A percentile compares a stretch with the other conserved stretches of the same genome.
Evolutionary conservation across 2,797 vertebrate genomes (phyloP).

Genomic region (Botia almorhae): DNA sequence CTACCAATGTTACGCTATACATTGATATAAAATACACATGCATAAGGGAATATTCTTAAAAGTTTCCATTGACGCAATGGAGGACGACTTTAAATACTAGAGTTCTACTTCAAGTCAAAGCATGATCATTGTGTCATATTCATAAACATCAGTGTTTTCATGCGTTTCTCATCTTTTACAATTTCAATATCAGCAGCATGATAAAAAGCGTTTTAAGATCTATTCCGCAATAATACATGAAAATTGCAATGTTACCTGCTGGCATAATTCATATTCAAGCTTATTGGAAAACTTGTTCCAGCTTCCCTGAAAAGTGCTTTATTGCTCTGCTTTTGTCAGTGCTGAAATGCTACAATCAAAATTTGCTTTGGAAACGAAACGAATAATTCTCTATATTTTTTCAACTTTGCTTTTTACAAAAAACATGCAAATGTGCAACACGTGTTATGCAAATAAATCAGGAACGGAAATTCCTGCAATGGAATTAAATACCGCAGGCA

Average conservation of each 20-base stretch:
- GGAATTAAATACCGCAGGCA: not conserved
- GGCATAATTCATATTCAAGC: constrained; percentile 33
- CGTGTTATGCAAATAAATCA: constrained; percentile 18
- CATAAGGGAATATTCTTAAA: constrained; percentile 30
- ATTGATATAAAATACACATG: constrained; percentile 51
- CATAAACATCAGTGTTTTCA: constrained; percentile 15
- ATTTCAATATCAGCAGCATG: not conserved
- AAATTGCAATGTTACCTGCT: constrained; percentile 33
- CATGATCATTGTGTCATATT: constrained; percentile 24
- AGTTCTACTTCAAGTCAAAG: constrained; percentile 34
- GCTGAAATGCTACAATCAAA: constrained; percentile 39
- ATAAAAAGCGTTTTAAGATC: constrained; percentile 9
- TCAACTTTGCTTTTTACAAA: constrained; percentile 42
- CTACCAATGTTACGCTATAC: constrained; percentile 13
- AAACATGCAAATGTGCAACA: constrained; percentile 41
- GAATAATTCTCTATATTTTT: constrained; percentile 20
- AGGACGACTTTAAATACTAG: constrained; percentile 19
- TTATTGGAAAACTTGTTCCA: constrained; percentile 30
- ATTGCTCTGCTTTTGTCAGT: constrained; percentile 46
- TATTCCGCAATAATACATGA: constrained; percentile 2
- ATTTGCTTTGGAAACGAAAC: constrained; percentile 36
- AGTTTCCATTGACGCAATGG: constrained; percentile 44
- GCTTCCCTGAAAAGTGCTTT: constrained; percentile 47
- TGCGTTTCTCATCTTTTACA: constrained; percentile 8
- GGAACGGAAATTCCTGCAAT: constrained; percentile 10